Evolutionary conservation across 2,797 vertebrate species (phyloP), one percentile per base, ranked within the genome.

Genomic region (Pseudochromis fuscus): DNA sequence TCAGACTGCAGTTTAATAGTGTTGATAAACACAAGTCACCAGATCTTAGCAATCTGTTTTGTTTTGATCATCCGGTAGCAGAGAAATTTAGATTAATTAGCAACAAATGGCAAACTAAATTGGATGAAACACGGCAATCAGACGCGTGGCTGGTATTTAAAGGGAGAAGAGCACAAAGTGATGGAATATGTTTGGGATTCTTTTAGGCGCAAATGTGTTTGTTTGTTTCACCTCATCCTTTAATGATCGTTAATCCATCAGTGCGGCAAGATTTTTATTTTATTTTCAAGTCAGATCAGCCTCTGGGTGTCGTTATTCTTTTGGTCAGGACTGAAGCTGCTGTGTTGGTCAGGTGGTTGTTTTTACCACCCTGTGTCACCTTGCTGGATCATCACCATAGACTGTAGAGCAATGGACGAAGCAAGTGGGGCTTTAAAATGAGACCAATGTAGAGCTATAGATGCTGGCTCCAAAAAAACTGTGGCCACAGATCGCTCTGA

Each of bases 1-100:
- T 62, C 30, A 46, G 55, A 81, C 67, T 49, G 45, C 2, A 0
- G 27, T 69, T 61, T 79, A 83, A 81, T 80, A 60, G 61, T 63
- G 72, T 57, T 81, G 74, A 84, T 79, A 81, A 88, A 76, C 63
- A 78, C 12, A 72, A 65, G 62, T 78, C 71, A 75, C 73, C 79
- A 81, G 77, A 87, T 86, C 49, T 46, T 48, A 46, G 73, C 79
- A 88, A 79, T 82, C 82, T 75, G 70, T 64, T 75, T 82, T 83
- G 76, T 88, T 87, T 83, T 79, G 70, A 77, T 81, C 72, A 56
- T 69, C 67, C 73, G 73, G 59, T 77, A 72, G 82, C 37, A 1
- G 33, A 51, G 37, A 84, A 75, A 85, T 89, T 86, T 63, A 50
- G 75, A 88, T 87, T 85, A 87, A 90, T 91, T 88, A 87, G 57